Evolutionary conservation across 1,140 invertebrate species (phyloP), one percentile per base, ranked within the genome.

Genomic region (Apis florea): DNA sequence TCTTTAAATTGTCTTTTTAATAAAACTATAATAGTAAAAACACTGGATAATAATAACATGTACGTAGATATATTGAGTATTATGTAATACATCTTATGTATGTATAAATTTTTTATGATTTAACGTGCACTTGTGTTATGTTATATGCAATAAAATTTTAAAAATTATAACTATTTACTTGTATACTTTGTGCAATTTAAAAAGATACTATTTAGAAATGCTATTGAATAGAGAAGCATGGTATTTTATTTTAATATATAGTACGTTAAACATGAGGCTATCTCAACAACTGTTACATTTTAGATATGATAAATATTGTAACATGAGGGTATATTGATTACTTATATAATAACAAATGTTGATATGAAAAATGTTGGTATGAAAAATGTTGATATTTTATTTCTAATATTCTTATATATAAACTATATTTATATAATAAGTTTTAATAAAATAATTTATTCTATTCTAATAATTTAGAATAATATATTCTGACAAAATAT

Each of bases 21-120:
- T 13, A 88, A 69, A 66, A 83, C 61, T n/a, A 56, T 47, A 53
- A 86, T 63, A 17, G 82, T 74, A 31, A 86, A 54, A 51, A 85
- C 54, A 75, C 79, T 86, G 19, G 79, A 86, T 9, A 89, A 47
- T 1, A 89, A 40, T n/a, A 89, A 61, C 2, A 19, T 54, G 21
- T 70, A 89, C 21, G 83, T 79, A 40, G 54, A 79, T 68, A 77
- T 19, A 40, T 68, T 78, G 5, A 88, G 24, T 8, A 58, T 54
- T 47, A 74, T 51, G 40, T 63, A 26, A 63, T 89, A 61, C 88
- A 89, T 89, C 8, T 68, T 83, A 40, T 6, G 31, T 68, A 26
- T n/a, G 8, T 13, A n/a, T 15, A 54, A 54, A 73, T 51, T 80
- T 54, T 26, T 40, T 40, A 51, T 17, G 24, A 67, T 12, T 26